Evolutionary conservation across 2,797 vertebrate species (phyloP).

Genomic region (Taeniopygia guttata): DNA sequence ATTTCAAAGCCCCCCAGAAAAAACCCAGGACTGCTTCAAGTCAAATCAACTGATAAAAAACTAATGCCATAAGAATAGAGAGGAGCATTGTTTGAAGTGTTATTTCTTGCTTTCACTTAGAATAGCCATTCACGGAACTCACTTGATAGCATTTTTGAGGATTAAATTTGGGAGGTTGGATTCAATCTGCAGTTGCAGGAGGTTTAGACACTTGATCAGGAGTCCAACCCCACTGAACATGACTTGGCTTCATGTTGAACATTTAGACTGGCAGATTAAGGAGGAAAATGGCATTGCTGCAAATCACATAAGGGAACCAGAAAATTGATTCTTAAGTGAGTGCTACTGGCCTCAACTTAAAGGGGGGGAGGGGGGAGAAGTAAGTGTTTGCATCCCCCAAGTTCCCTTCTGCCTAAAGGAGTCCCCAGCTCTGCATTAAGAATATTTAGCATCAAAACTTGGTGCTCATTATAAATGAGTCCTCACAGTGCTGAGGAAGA

Average conservation of each 20-base stretch:
- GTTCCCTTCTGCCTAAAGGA: neutral
- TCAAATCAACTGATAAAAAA: neutral
- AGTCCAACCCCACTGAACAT: neutral
- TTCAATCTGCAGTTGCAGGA: slow-evolving; percentile 6
- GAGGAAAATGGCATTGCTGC: neutral
- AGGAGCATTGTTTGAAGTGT: neutral
- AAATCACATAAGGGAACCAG: neutral
- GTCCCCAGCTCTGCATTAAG: neutral
- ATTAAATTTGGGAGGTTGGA: neutral
- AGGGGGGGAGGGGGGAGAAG: rapidly evolving
- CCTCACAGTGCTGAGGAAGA: neutral
- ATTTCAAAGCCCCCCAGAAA: neutral
- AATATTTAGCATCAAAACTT: neutral
- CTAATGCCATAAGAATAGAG: neutral
- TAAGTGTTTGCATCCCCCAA: neutral
- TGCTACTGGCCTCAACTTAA: neutral
- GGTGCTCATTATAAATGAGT: neutral
- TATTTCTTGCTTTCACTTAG: neutral
- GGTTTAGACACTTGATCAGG: neutral
- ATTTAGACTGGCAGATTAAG: neutral
- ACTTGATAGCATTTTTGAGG: neutral
- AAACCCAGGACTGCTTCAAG: neutral
- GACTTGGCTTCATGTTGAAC: neutral
- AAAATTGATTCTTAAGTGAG: neutral
- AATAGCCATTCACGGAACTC: neutral